Base-by-base conservation (phyloP, 2,113 vertebrate species). In the Megaceryle torquata region DNA sequence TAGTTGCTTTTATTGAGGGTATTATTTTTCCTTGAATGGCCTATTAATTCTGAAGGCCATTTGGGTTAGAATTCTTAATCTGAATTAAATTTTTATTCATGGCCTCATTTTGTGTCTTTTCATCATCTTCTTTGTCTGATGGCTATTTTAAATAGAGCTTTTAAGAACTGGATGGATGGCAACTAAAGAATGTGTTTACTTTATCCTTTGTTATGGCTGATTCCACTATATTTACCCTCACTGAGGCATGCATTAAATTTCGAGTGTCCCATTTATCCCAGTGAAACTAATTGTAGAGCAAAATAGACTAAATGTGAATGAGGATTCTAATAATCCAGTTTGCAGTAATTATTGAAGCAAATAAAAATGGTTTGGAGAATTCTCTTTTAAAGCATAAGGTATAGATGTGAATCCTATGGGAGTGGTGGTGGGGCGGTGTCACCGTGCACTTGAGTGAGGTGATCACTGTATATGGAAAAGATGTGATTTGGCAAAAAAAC, bases 11-110 rank as follows among this genome's bases (percentile, higher is more conserved):
- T 90, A 60, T 90, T 84, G 76, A 86, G 29, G 16, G 35, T 79
- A 59, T 92, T 94, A 46, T 93, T 86, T 90, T 78, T 91, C 71
- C 64, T 74, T 96, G 76, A 95, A 93, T 74, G 19, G 46, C 26
- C 64, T 81, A 90, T 95, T 95, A 95, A 93, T 95, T 94, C 64
- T 95, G 94, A 97, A 96, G 95, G 94, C 82, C 93, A n/a, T 90
- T 93, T 88, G 44, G 7, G 54, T 95, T 91, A 63, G 76, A 75
- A 94, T 86, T 90, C 89, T 94, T 94, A 78, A 91, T 93, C 51
- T 96, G 79, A 96, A 83, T 91, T 78, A 83, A 46, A 56, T 60
- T 90, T 43, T 90, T 90, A 80, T 94, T 95, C 78, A 67, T 43
- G 46, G 84, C 70, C 59, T 95, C 70, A 65, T 89, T 95, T 96